Conservation (phyloP, 1,140 invertebrate genomes). For the Prorops nasuta region DNA sequence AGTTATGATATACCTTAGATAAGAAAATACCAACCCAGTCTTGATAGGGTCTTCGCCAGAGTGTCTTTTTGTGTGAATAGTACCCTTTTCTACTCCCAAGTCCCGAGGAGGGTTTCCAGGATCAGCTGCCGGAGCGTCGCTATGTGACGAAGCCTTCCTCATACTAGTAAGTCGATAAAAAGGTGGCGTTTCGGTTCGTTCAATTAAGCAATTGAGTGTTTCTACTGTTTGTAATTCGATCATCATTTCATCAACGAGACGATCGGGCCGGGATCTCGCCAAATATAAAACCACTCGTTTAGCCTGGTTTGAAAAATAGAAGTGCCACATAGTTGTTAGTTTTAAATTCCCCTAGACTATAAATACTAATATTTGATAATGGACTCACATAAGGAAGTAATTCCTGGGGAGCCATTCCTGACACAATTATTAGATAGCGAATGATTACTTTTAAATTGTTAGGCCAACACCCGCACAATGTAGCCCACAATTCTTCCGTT, state of each 20-base stretch:
- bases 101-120: conserved; percentile 55
- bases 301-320: conserved; percentile 61
- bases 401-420: conserved; percentile 91
- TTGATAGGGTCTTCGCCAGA: conserved; percentile 87
- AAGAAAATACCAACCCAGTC: conserved; percentile 61
- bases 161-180: conserved; percentile 92
- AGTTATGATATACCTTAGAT: too few species aligned
- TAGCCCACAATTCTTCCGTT: conserved; percentile 94
- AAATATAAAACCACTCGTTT: conserved; percentile 93
- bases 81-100: conserved; percentile 81
- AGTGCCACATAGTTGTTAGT: neutral
- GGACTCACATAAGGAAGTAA: conserved; percentile 83
- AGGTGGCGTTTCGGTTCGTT: conserved; percentile 94
- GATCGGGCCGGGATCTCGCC: conserved; percentile 83
- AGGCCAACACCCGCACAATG: conserved; percentile 91
- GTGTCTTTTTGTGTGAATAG: conserved; percentile 93
- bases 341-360: neutral
- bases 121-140: conserved; percentile 64
- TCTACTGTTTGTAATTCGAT: conserved; percentile 94
- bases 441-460: conserved; percentile 97
- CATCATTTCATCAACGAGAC: conserved; percentile 95
- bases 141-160: conserved; percentile 86
- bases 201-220: conserved; percentile 91
- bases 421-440: conserved; percentile 95
- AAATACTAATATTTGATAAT: neutral